These are phyloP conservation scores for Drosophila bocki DNA, from an alignment of 1,140 invertebrate genomes.

Conservation along the genomic window DNA sequence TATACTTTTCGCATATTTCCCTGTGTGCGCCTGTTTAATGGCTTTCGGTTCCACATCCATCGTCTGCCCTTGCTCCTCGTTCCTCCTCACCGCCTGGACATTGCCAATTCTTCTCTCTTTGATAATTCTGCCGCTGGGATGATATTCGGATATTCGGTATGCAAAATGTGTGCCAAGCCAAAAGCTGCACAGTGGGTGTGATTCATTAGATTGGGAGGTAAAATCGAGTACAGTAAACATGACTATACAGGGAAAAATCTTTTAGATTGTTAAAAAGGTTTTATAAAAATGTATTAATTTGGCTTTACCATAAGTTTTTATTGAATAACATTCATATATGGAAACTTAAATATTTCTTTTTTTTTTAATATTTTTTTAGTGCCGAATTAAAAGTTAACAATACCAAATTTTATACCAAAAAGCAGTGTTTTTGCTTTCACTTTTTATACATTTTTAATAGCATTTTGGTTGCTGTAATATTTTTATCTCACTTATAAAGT, in stretches of 20 bases:
- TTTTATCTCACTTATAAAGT: not conserved
- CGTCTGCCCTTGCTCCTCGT: not conserved
- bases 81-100: slow-evolving; percentile 4
- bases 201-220: not conserved
- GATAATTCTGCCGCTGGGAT: slow-evolving; percentile 66
- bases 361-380: not conserved
- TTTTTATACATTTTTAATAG: no score
- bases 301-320: not conserved
- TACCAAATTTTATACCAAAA: not conserved
- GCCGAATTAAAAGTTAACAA: not conserved
- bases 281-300: not conserved
- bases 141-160: slow-evolving; percentile 49
- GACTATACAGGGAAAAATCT: not conserved
- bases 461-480: not conserved
- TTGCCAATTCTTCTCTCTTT: slow-evolving; percentile 39
- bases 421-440: not conserved
- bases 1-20: slow-evolving; percentile 52
- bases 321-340: not conserved
- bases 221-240: not conserved
- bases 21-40: slow-evolving; percentile 42
- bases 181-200: slow-evolving; percentile 33
- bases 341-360: not conserved
- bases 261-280: no score
- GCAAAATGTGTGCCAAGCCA: slow-evolving; percentile 77
- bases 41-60: slow-evolving; percentile 34